Evolutionary conservation across 2,888 invertebrate genomes (phyloP), one percentile per base, ranked within the genome.

Genomic region (Choristoneura rosaceana): DNA sequence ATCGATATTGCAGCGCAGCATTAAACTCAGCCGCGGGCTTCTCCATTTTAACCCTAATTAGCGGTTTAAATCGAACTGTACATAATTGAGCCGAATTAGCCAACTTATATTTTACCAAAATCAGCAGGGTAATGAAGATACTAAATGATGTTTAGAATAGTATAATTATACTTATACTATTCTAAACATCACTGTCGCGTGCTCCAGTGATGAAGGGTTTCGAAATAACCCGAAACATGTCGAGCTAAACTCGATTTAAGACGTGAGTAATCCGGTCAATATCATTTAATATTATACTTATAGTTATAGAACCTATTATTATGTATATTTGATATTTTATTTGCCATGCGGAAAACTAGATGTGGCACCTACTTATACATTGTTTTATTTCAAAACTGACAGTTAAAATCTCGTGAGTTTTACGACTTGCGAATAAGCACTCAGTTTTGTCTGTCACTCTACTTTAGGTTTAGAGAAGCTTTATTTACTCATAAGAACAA

Each of bases 1-100:
- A 85, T 86, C 87, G 83, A 87, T 86, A 84, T 61, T 47, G 50
- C 78, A 73, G 15, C 43, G 55, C 62, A 52, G 55, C 62, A 66
- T 73, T 69, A 70, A 66, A 55, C 34, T 43, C 41, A 47, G 52
- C 64, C 58, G 47, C 47, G 59, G 64, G 41, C 61, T 60, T 34
- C 65, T 70, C 70, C 45, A 61, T 70, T 73, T 73, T 38, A 43
- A 69, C 52, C 52, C 60, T 70, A 73, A 73, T 73, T 73, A 52
- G 25, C 67, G 73, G 15, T 60, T 73, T 70, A 70, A 66, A 70
- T 73, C 65, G 73, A 68, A 66, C 61, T 66, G n/a, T 61, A 52
- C 65, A 65, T 65, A 69, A 73, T 66, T 70, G 61, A 70, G 38
- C 55, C 25, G 52, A 70, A 73, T 70, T 69, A 47, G 65, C 65